Base-by-base conservation (phyloP, 1,140 invertebrate genomes). In the Leptinotarsa undecemlineata region DNA sequence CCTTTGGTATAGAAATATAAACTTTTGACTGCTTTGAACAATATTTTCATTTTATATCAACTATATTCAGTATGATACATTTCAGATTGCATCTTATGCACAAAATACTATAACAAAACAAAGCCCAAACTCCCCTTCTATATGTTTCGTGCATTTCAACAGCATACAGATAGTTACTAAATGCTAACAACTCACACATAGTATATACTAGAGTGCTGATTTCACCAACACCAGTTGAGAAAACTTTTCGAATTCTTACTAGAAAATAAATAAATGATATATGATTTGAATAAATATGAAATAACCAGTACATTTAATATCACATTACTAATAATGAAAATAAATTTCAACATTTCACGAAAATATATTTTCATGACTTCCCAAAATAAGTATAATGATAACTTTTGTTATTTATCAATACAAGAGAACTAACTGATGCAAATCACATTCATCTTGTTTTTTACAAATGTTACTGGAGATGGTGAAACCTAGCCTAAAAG, bases 121-220 rank as follows among this genome's bases (percentile, higher is more conserved):
- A 42, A 80, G 80, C 80, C 79, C 80, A 77, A 82, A 82, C 86
- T 86, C 87, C 88, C 84, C 88, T 89, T 89, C 88, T 89, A 89
- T 89, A 88, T 86, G 88, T 89, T 89, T 89, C 88, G 88, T 89
- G 88, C 88, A 89, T 89, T 89, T 89, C 88, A 88, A 88, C 87
- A 89, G 88, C 88, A 89, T 89, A 88, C 87, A 88, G 87, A 84
- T 82, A 81, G 73, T 76, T 79, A 78, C 76, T 80, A 78, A 75
- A 72, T 21, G 71, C 75, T 76, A 78, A 80, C 63, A 71, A 79
- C 73, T 76, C 74, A 76, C 77, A 80, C 78, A 76, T 48, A 75
- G 57, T 76, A 71, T 47, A 74, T 71, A 77, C 71, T 76, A 72
- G 17, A 64, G 63, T 20, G 63, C 63, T 20, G 20, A 20, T 64